Evolutionary conservation across 2,113 vertebrate species (phyloP).

Genomic region (Colinus virginianus): DNA sequence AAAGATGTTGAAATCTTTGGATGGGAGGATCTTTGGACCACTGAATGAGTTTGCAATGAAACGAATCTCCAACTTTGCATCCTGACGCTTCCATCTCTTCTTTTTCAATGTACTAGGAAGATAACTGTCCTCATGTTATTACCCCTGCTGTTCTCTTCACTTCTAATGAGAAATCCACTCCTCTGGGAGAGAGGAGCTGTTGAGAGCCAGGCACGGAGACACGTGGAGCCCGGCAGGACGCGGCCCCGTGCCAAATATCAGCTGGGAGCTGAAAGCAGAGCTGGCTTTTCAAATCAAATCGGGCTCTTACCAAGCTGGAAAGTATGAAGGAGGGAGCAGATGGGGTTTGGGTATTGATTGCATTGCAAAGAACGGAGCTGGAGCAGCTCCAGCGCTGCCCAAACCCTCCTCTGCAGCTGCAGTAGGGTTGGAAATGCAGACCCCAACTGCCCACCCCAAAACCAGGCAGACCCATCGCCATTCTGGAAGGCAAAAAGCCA

Average conservation of each 20-base stretch:
- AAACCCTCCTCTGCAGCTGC: neutral
- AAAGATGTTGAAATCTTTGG: neutral
- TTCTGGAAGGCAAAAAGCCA: accelerated
- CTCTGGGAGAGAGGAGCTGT: too few relatives aligned
- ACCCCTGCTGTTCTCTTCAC: too few relatives aligned
- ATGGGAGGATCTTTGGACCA: too few relatives aligned
- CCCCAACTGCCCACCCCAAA: accelerated
- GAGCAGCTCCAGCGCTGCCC: neutral
- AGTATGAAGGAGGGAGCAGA: neutral
- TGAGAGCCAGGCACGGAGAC: neutral
- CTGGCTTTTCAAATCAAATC: neutral
- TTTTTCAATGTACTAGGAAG: accelerated
- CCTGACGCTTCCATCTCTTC: accelerated
- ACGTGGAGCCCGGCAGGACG: neutral
- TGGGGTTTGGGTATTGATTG: neutral
- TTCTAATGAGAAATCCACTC: too few relatives aligned
- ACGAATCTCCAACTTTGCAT: accelerated
- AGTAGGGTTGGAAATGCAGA: neutral
- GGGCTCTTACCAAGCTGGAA: neutral
- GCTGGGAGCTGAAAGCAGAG: neutral
- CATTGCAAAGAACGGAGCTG: neutral
- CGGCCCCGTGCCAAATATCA: neutral
- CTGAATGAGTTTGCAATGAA: too few relatives aligned
- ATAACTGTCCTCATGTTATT: neutral
- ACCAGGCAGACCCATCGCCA: accelerated